These are phyloP conservation scores for Mus spicilegus DNA, from an alignment of 2,113 vertebrate genomes.

Conservation along the genomic window DNA sequence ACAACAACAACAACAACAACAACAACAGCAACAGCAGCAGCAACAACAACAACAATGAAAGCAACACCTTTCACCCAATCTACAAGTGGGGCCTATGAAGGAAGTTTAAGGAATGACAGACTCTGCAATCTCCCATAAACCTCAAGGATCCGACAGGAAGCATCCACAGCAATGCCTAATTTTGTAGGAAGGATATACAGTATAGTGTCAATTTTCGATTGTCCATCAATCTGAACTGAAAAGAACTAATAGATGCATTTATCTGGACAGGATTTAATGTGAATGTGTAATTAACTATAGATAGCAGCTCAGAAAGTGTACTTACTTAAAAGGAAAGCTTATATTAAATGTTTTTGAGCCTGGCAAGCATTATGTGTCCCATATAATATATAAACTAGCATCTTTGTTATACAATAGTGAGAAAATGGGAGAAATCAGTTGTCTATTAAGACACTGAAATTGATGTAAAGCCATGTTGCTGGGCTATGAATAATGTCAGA, in stretches of 20 bases:
- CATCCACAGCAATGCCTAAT: neutral
- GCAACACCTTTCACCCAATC: neutral
- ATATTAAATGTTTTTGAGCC: conserved; percentile 57
- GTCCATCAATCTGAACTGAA: conserved; percentile 32
- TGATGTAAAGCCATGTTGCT: conserved; percentile 1
- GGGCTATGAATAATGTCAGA: conserved; percentile 60
- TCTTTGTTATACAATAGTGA: conserved; percentile 48
- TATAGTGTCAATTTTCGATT: neutral
- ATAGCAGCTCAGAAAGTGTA: conserved; percentile 51
- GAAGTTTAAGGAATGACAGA: conserved; percentile 19
- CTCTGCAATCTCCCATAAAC: neutral
- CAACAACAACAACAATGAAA: neutral
- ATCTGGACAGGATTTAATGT: conserved; percentile 62
- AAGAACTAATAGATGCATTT: conserved; percentile 61
- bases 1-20: neutral
- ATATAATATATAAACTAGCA: conserved; percentile 43
- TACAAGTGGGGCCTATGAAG: conserved; percentile 44
- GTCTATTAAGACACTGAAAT: conserved; percentile 63
- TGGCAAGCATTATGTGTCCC: conserved; percentile 26
- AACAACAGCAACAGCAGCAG: neutral
- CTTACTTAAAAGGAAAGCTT: conserved; percentile 64
- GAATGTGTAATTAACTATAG: conserved; percentile 68
- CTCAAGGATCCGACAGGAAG: neutral
- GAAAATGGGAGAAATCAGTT: conserved; percentile 67
- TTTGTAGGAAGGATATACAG: neutral